Evolutionary conservation across 2,113 vertebrate genomes (phyloP), one percentile per base, ranked within the genome.

Genomic region (Perca schrenkii): DNA sequence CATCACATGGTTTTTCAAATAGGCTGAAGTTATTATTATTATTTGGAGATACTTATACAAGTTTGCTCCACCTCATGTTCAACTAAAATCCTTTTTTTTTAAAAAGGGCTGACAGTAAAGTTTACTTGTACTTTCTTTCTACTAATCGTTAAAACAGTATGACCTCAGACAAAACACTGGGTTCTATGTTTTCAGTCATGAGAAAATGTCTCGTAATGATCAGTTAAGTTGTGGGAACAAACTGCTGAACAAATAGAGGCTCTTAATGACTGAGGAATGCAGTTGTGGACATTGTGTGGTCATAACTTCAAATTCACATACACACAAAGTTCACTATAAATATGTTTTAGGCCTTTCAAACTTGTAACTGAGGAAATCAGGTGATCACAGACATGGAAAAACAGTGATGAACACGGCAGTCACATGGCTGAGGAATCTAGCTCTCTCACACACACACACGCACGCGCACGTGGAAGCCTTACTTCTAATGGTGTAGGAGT

Each of bases 381-480:
- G 88, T 93, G 94, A 93, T 85, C 77, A 28, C 69, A 89, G 88
- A 89, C 81, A 84, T 84, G 88, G 86, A 80, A 85, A 90, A 87
- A 88, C 90, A 85, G 47, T 66, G 77, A 88, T 85, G 85, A 88
- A 80, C 70, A 46, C 71, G 67, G 64, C 40, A 17, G 83, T 95
- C 92, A 94, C 90, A 94, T 91, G 93, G 83, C 62, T 66, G 56
- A 84, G 79, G 88, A 93, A 89, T 91, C 76, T 64, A 64, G 79
- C 58, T 43, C 53, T 10, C 75, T 58, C 13, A 22, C 7, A 31
- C n/a, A 43, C 5, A 22, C 8, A n/a, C n/a, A n/a, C n/a, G 61
- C 40, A 0, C 16, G 52, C 12, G 36, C 25, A 46, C 74, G 54
- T 13, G 6, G 8, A 61, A 6, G 11, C 62, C 47, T 22, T 52